phyloP scores from a whole-genome alignment of 2,888 invertebrate species.

The Sturmia bella region DNA sequence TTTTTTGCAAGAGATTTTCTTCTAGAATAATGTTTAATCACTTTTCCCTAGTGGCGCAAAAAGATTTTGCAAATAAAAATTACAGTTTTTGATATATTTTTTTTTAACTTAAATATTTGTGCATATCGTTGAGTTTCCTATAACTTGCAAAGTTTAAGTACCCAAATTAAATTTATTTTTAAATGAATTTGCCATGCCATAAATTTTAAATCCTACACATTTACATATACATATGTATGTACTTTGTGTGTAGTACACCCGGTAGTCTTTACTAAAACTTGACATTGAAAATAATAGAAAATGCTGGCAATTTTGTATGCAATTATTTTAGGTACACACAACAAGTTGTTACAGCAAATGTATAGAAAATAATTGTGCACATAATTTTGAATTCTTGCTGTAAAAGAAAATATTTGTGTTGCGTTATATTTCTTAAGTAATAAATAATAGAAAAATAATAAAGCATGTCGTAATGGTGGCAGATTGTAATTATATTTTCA shows the following conservation, averaged over 20 bases:
- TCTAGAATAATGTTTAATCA: no score
- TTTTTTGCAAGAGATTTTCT: neutral
- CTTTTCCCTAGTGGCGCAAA: no score
- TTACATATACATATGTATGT: neutral
- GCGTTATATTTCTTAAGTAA: neutral
- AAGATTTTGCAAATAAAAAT: no score
- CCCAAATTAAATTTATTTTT: neutral
- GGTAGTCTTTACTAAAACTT: conserved; percentile 22
- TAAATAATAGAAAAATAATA: conserved; percentile 26
- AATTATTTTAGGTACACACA: conserved; percentile 8
- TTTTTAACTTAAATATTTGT: no score
- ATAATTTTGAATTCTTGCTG: neutral
- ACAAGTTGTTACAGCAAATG: neutral
- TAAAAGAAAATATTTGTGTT: neutral
- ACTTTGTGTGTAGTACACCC: neutral
- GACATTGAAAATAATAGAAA: conserved; percentile 38
- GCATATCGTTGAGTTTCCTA: no score
- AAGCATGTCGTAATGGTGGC: neutral
- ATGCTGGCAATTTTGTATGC: conserved; percentile 13
- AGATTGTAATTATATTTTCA: conserved; percentile 38
- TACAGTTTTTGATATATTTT: no score
- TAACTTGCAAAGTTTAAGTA: no score
- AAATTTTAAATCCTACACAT: conserved; percentile 23
- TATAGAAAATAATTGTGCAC: neutral
- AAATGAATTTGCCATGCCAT: conserved; percentile 2